Evolutionary conservation across 2,888 invertebrate genomes (phyloP), one percentile per base, ranked within the genome.

Genomic region (Chrysolina americana): DNA sequence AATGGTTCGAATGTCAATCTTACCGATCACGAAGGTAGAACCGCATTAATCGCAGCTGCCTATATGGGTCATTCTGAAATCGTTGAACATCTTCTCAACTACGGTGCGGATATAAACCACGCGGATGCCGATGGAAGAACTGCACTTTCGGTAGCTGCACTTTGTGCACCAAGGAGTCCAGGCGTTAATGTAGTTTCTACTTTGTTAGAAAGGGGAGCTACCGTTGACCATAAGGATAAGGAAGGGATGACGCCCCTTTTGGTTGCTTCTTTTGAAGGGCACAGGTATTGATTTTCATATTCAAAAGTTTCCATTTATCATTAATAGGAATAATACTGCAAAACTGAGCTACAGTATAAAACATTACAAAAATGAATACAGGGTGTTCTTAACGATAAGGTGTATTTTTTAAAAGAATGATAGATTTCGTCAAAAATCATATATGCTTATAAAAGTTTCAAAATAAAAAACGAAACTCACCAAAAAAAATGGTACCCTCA

Each of bases 61-160:
- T 98, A 98, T 88, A 98, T 98, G 98, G 96, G 97, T 0, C 97
- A 97, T 88, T 93, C 94, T 13, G 86, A 96, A 83, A 96, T 97
- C 76, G 96, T 97, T 36, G 93, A 94, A 76, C 94, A 94, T 78
- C 89, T 97, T 56, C 88, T 97, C 11, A 94, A 95, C 81, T 93
- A 93, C 75, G 95, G 95, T 1, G 97, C 96, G 0, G 91, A 93
- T 83, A 93, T 96, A 23, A 94, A 97, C 87, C 96, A 96, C 83
- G 93, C 95, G 0, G 97, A 97, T 83, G 92, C 94, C 73, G 96
- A 96, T 84, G 96, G 96, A 53, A 91, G 96, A 79, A 97, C 96
- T 19, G 97, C 97, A 0, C 89, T 97, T 9, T 94, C 95, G 21
- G 96, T 97, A 47, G 96, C 97, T 0, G 95, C 96, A 0, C 89